Evolutionary conservation across 2,888 invertebrate species (phyloP).

Genomic region (Ophioninae sp.): DNA sequence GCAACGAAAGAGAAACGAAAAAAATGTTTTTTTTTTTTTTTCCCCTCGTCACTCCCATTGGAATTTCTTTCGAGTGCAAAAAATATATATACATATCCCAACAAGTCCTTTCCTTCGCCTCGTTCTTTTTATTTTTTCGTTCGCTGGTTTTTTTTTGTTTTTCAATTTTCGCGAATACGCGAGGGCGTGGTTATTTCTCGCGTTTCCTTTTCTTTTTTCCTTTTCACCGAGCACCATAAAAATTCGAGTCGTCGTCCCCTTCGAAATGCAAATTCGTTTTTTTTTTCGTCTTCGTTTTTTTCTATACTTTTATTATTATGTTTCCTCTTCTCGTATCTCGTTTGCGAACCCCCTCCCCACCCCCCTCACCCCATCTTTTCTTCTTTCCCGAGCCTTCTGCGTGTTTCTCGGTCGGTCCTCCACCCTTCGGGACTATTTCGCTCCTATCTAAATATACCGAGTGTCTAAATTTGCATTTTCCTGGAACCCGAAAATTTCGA

Average conservation of each 20-base stretch:
- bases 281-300: slow-evolving; percentile 8
- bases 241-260: slow-evolving; percentile 30
- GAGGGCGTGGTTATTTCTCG: slow-evolving; percentile 50
- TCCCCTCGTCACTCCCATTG: not conserved
- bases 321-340: not conserved
- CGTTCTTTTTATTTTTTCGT: not conserved
- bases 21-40: not conserved
- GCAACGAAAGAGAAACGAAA: too few species aligned
- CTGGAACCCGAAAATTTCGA: slow-evolving; percentile 1
- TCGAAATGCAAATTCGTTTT: slow-evolving; percentile 37
- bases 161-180: not conserved
- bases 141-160: not conserved
- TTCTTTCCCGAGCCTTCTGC: too few species aligned
- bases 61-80: not conserved
- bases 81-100: not conserved
- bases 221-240: not conserved
- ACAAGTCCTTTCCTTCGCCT: not conserved
- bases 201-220: not conserved
- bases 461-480: slow-evolving; percentile 45
- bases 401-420: not conserved
- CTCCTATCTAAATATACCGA: slow-evolving; percentile 51
- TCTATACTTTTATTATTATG: not conserved
- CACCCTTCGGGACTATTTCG: slow-evolving; percentile 12
- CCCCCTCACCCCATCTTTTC: too few species aligned
- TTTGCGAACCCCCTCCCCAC: too few species aligned